These are phyloP conservation scores for Spilosoma lubricipeda DNA, from an alignment of 2,888 invertebrate genomes.

Conservation along the genomic window DNA sequence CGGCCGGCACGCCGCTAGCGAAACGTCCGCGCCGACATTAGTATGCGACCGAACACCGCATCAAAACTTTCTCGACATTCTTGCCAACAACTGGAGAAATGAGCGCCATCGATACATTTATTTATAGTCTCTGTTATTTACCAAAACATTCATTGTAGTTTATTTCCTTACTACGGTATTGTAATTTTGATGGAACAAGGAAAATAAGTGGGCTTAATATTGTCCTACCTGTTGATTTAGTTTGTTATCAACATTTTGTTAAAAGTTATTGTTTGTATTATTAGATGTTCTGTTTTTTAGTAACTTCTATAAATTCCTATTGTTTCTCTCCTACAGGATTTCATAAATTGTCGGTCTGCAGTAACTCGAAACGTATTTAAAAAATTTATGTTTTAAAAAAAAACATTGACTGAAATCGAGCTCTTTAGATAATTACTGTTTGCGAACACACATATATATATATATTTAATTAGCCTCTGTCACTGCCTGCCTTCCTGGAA, in stretches of 20 bases:
- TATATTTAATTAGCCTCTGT: background rate
- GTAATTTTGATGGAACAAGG: background rate
- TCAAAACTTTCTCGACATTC: slow-evolving; percentile 86
- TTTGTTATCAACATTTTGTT: background rate
- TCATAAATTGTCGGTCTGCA: no score
- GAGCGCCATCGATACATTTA: slow-evolving; percentile 74
- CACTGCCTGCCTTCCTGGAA: background rate
- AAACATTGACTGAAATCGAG: background rate
- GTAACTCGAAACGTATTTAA: no score
- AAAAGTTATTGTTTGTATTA: background rate
- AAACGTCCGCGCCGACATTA: slow-evolving; percentile 74
- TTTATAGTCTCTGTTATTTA: slow-evolving; percentile 53
- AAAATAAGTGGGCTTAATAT: background rate
- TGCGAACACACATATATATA: no score
- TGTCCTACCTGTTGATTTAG: background rate
- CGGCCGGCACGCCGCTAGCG: slow-evolving; percentile 54
- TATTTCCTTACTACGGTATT: background rate
- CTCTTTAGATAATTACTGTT: background rate
- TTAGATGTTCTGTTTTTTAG: no score
- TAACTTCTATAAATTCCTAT: no score
- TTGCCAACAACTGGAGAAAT: slow-evolving; percentile 81
- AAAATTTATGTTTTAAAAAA: background rate
- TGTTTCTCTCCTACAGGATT: background rate
- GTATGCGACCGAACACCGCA: slow-evolving; percentile 81
- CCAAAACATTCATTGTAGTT: slow-evolving; percentile 17